Conservation (phyloP, 2,888 invertebrate genomes). For the Oligia latruncula region DNA sequence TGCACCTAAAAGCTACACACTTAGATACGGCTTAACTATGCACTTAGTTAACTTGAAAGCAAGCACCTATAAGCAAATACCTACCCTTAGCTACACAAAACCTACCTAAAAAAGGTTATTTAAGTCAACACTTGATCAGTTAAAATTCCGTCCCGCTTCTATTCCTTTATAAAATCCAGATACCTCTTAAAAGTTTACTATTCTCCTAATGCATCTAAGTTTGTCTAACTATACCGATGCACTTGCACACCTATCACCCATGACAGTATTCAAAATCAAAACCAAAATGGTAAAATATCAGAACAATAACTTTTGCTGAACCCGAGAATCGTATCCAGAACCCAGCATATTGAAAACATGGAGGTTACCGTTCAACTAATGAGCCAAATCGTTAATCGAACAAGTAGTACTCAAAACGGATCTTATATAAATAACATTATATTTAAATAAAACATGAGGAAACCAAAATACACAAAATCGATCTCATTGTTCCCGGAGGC, state of each 20-base stretch:
- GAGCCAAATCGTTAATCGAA: not conserved
- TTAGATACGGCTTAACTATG: not conserved
- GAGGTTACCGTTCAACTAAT: too few relatives aligned
- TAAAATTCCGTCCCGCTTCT: not conserved
- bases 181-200: not conserved
- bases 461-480: slow-evolving; percentile 40
- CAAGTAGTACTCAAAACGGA: not conserved
- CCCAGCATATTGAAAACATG: not conserved
- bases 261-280: not conserved
- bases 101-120: not conserved
- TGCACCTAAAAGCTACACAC: not conserved
- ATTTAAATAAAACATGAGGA: slow-evolving; percentile 2
- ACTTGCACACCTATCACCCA: too few relatives aligned
- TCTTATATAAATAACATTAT: not conserved
- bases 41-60: not conserved
- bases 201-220: not conserved
- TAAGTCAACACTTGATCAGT: not conserved
- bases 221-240: not conserved
- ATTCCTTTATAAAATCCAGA: not conserved
- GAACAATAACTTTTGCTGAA: not conserved
- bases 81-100: not conserved
- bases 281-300: not conserved
- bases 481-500: slow-evolving; percentile 38
- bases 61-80: not conserved
- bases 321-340: slow-evolving; percentile 11